Base-by-base conservation (phyloP, 2,113 vertebrate genomes). In the Callionymus lyra region DNA sequence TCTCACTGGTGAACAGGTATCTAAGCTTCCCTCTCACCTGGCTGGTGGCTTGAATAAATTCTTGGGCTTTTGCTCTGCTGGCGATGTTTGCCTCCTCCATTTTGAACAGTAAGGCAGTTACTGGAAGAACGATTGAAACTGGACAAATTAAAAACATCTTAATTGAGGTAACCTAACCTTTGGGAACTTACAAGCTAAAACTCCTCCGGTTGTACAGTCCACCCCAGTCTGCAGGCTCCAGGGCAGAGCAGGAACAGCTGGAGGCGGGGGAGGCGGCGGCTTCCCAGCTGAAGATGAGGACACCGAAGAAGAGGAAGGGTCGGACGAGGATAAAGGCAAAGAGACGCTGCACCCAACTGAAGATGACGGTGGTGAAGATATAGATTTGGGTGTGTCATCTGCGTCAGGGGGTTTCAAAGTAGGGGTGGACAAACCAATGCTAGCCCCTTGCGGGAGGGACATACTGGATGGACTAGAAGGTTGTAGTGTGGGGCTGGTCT, bases 81-180 rank as follows among this genome's bases (percentile, higher is more conserved):
- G 91, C 90, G 12, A 92, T 80, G 34, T 93, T 94, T 46, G 91
- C 91, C 70, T 93, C 91, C 54, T 94, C 91, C 91, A 94, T 94
- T 73, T 94, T 94, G 68, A 93, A 93, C 40, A 94, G 88, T 54
- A 94, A 77, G 47, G 91, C 91, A 1, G 91, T 94, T 75, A 90
- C 89, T 90, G 59, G 33, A 31, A 15, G 10, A 21, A 42, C 35
- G 10, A 50, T 48, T 1, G 10, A 13, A 1, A 53, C 1, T 48
- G 1, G 6, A 15, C 44, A 44, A 36, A 48, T 10, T 38, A 3
- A 2, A 45, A 15, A 5, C 6, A 42, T 15, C 16, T 14, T 18
- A n/a, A n/a, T n/a, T 14, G 6, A 14, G 6, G 10, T n/a, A 42
- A 38, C 15, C 2, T 1, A 5, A 11, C 15, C 2, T 6, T 9